Evolutionary conservation across 2,888 invertebrate genomes (phyloP).

Genomic region (Idaea biselata): DNA sequence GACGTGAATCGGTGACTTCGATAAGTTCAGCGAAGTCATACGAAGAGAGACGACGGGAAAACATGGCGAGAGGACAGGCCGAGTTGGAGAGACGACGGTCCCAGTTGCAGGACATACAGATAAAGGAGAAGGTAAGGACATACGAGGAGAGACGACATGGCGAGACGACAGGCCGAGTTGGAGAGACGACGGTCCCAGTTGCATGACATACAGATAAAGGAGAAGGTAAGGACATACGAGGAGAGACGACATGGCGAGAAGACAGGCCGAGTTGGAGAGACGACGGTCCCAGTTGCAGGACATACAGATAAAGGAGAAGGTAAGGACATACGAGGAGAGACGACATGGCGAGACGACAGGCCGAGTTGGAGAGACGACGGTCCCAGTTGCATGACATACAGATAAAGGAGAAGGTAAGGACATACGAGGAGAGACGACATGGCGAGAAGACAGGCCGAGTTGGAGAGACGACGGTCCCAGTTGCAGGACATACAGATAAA

Average conservation of each 20-base stretch:
- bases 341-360: conserved; percentile 98
- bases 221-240: conserved; percentile 70
- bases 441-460: conserved; percentile 97
- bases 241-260: no score
- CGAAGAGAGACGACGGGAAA: conserved; percentile 98
- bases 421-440: conserved; percentile 99
- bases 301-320: conserved; percentile 44
- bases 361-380: conserved; percentile 94
- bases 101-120: conserved; percentile 92
- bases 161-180: conserved; percentile 97
- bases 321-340: conserved; percentile 98
- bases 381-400: conserved; percentile 94
- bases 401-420: conserved; percentile 87
- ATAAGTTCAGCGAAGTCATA: conserved; percentile 84
- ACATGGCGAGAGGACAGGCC: conserved; percentile 98
- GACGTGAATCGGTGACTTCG: conserved; percentile 67
- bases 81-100: conserved; percentile 95
- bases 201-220: conserved; percentile 94
- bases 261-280: no score
- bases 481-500: conserved; percentile 94
- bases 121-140: conserved; percentile 87
- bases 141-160: conserved; percentile 94
- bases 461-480: conserved; percentile 93
- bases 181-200: conserved; percentile 93
- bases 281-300: no score